Evolutionary conservation across 2,113 vertebrate species (phyloP), one percentile per base, ranked within the genome.

Genomic region (Centropristis striata): DNA sequence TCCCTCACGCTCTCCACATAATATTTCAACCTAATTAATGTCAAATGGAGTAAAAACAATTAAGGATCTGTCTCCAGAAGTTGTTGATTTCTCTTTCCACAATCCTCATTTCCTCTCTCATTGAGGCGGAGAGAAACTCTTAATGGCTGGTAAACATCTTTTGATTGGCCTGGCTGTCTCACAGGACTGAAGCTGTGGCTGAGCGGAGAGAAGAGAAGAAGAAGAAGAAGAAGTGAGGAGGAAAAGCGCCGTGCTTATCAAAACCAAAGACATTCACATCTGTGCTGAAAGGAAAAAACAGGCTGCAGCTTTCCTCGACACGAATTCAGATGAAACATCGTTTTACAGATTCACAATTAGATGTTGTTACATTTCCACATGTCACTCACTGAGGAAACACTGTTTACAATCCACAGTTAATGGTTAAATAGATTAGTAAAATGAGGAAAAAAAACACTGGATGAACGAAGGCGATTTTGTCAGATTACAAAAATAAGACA

Each of bases 11-110:
- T 60, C 47, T 28, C 27, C 66, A 4, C 10, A 16, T 37, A 51
- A 50, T 46, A 75, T 85, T 69, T 85, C 68, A 39, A 37, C 53
- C 69, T 87, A 87, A 91, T 91, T 90, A 87, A 88, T 81, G 90
- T 91, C 84, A 85, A 75, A 81, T 46, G 5, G 36, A 75, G 64
- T 71, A 51, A 77, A 83, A 75, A 86, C 39, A 81, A 80, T 87
- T 80, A 84, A 68, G 60, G 42, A 73, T 75, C 53, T 37, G 55
- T 83, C 61, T 74, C 47, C 41, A 28, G 66, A 64, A 74, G 67
- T 71, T 74, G 71, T 64, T 64, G 55, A 61, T 70, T 83, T 63
- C 57, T 73, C 51, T 65, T 58, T 68, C 21, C 36, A 16, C 66
- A 54, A 28, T 32, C 46, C 32, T 69, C 44, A 28, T 75, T 79